phyloP scores from a whole-genome alignment of 2,113 vertebrate species.

The Bombycilla garrulus region DNA sequence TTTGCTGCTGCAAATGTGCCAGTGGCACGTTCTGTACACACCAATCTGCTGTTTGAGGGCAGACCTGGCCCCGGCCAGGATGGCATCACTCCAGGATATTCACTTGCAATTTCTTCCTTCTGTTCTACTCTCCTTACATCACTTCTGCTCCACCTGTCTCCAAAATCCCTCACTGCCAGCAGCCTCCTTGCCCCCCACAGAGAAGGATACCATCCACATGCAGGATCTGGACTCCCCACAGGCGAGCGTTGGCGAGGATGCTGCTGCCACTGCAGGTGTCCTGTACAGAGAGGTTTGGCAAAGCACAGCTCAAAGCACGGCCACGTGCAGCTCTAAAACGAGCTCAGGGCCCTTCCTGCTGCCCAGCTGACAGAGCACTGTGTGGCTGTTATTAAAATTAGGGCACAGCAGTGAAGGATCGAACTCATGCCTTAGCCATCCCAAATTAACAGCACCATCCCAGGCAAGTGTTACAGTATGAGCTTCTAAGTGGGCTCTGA shows the following conservation, averaged over 20 bases:
- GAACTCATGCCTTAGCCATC: neutral
- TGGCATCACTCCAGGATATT: neutral
- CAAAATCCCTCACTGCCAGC: neutral
- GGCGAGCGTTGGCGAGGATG: constrained; percentile 76
- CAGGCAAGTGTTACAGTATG: neutral
- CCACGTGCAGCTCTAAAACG: neutral
- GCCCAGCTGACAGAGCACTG: neutral
- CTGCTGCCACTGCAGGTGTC: constrained; percentile 72
- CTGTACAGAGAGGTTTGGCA: constrained; percentile 56
- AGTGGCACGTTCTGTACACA: neutral
- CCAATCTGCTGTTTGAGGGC: neutral
- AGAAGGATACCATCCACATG: constrained; percentile 79
- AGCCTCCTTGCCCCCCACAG: neutral
- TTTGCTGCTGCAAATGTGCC: neutral
- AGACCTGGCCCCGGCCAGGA: neutral
- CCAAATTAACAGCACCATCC: neutral
- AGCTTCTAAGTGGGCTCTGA: neutral
- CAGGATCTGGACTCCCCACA: constrained; percentile 84
- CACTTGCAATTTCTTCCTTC: neutral
- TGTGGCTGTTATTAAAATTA: neutral
- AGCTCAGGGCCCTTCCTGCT: neutral
- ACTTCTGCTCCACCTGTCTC: neutral
- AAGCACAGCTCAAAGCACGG: neutral
- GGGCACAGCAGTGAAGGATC: neutral
- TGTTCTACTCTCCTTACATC: neutral